phyloP scores from a whole-genome alignment of 1,140 invertebrate genomes.

The Diorhabda sublineata region DNA sequence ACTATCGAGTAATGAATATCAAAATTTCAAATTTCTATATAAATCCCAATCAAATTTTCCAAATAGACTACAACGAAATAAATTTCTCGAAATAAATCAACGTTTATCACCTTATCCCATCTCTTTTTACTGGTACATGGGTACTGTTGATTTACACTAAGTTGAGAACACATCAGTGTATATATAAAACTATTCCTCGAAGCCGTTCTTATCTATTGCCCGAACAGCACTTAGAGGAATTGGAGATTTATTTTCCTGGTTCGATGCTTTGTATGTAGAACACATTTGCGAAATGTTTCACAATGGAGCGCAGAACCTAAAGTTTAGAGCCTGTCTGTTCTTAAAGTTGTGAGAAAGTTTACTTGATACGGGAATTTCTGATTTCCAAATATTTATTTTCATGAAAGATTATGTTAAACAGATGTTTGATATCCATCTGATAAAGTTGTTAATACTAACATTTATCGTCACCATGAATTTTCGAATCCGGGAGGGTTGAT shows the following conservation, averaged over 20 bases:
- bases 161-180: conserved; percentile 13
- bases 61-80: neutral
- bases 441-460: no score
- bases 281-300: conserved; percentile 3
- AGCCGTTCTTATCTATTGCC: conserved; percentile 10
- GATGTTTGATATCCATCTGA: no score
- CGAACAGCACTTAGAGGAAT: conserved; percentile 11
- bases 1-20: no score
- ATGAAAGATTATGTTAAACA: no score
- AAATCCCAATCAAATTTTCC: no score
- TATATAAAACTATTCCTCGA: conserved; percentile 13
- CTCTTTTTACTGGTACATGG: neutral
- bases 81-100: conserved; percentile 10
- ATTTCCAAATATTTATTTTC: no score
- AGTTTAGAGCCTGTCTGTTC: neutral
- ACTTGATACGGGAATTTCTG: no score
- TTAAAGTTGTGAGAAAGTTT: neutral
- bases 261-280: conserved; percentile 9
- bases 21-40: no score
- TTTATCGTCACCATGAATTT: no score
- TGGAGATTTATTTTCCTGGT: conserved; percentile 9
- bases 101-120: conserved; percentile 4
- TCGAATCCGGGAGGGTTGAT: no score
- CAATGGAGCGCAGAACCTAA: neutral
- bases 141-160: conserved; percentile 11